Evolutionary conservation across 1,140 invertebrate genomes (phyloP).

Genomic region (Mamestra configurata): DNA sequence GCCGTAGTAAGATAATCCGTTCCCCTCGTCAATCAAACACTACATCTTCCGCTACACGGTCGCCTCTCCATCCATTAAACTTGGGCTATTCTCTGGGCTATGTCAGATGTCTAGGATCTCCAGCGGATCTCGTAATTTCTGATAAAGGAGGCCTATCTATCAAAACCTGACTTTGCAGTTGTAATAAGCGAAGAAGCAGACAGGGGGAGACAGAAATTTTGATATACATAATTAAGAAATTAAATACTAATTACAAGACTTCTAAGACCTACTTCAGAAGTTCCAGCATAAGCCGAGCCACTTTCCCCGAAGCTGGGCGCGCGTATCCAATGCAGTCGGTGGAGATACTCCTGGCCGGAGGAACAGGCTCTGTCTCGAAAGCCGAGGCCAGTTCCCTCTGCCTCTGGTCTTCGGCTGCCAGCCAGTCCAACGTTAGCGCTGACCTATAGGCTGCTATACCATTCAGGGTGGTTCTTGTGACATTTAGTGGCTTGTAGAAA

Average conservation of each 20-base stretch:
- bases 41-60: too few species aligned
- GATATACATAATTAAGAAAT: too few species aligned
- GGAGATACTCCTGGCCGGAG: constrained; percentile 60
- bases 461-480: constrained; percentile 64
- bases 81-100: too few species aligned
- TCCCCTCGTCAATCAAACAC: too few species aligned
- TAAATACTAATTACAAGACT: not conserved
- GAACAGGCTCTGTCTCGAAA: constrained; percentile 67
- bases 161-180: too few species aligned
- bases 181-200: too few species aligned
- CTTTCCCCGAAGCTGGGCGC: constrained; percentile 71
- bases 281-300: constrained; percentile 76
- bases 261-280: constrained; percentile 71
- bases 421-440: constrained; percentile 77
- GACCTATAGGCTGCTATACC: constrained; percentile 75
- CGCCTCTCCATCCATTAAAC: too few species aligned
- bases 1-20: too few species aligned
- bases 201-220: too few species aligned
- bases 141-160: too few species aligned
- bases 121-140: too few species aligned
- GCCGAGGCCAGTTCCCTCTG: constrained; percentile 72
- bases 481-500: constrained; percentile 70
- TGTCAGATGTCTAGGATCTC: too few species aligned
- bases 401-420: constrained; percentile 72
- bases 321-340: constrained; percentile 74